Conservation (phyloP, 2,113 vertebrate species). For the Cololabis saira region DNA sequence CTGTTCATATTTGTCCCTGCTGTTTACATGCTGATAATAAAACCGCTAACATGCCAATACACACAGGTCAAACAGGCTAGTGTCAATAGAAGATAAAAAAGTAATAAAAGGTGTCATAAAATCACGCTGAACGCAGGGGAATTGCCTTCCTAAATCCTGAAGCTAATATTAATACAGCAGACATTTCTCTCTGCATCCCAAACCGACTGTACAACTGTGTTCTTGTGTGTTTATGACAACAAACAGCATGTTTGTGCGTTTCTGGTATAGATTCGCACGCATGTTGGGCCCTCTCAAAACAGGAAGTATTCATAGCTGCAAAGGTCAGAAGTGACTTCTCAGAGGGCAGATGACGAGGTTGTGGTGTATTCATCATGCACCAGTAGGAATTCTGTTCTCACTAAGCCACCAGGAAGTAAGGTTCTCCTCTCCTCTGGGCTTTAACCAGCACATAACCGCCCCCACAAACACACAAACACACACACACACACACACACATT, state of each 20-base stretch:
- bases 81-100: too few species aligned
- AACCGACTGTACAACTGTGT: not conserved
- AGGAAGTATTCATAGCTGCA: constrained; percentile 59
- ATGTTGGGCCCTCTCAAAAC: constrained; percentile 21
- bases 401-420: constrained; percentile 43
- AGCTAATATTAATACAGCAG: constrained; percentile 20
- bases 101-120: too few species aligned
- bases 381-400: constrained; percentile 53
- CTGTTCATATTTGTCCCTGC: too few species aligned
- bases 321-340: constrained; percentile 46
- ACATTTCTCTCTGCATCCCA: too few species aligned
- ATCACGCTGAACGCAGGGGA: too few species aligned
- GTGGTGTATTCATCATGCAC: constrained; percentile 44
- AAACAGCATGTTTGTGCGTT: not conserved
- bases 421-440: constrained; percentile 41
- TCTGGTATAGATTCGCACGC: not conserved
- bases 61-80: too few species aligned
- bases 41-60: too few species aligned
- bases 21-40: too few species aligned
- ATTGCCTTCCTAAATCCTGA: not conserved
- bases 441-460: constrained; percentile 7
- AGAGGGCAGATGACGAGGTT: constrained; percentile 54
- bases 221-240: not conserved
- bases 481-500: constrained; percentile 12
- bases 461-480: constrained; percentile 7